Percentiles rank a stretch among this genome's conserved stretches.
phyloP scores from a whole-genome alignment of 1,140 invertebrate species.

The Drosophila saltans region DNA sequence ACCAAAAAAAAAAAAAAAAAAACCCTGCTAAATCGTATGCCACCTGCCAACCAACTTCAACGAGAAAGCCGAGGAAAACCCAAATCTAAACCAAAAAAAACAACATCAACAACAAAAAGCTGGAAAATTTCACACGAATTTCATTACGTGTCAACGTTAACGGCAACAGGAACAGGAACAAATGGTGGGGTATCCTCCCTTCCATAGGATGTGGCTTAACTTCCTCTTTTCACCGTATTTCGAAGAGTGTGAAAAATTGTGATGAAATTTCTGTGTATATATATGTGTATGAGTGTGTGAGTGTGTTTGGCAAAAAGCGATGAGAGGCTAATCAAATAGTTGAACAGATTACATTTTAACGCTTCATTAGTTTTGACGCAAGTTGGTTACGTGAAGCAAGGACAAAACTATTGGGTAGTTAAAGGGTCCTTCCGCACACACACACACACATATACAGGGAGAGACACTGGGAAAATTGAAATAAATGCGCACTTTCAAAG shows the following conservation, averaged over 20 bases:
- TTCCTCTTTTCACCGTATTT: conserved; percentile 28
- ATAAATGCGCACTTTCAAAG: conserved; percentile 72
- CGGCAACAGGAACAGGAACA: background rate
- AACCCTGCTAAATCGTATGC: no score
- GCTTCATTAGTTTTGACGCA: conserved; percentile 67
- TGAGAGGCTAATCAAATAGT: conserved; percentile 53
- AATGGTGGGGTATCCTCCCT: background rate
- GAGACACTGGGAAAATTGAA: conserved; percentile 49
- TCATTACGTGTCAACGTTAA: conserved; percentile 18
- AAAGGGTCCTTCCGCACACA: conserved; percentile 22
- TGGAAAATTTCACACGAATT: conserved; percentile 45
- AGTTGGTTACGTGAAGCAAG: conserved; percentile 33
- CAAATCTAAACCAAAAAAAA: background rate
- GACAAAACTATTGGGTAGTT: conserved; percentile 31
- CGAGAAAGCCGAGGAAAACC: conserved; percentile 14
- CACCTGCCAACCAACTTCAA: background rate
- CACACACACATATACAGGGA: background rate
- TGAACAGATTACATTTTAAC: conserved; percentile 62
- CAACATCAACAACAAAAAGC: background rate
- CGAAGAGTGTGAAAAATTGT: background rate
- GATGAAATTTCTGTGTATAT: conserved; percentile 21
- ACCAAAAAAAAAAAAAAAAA: no score
- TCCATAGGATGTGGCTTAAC: conserved; percentile 10
- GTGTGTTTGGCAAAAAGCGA: conserved; percentile 21
- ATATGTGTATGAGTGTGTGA: background rate